phyloP scores from a whole-genome alignment of 2,888 invertebrate genomes.

The Zygogramma bicolorata region DNA sequence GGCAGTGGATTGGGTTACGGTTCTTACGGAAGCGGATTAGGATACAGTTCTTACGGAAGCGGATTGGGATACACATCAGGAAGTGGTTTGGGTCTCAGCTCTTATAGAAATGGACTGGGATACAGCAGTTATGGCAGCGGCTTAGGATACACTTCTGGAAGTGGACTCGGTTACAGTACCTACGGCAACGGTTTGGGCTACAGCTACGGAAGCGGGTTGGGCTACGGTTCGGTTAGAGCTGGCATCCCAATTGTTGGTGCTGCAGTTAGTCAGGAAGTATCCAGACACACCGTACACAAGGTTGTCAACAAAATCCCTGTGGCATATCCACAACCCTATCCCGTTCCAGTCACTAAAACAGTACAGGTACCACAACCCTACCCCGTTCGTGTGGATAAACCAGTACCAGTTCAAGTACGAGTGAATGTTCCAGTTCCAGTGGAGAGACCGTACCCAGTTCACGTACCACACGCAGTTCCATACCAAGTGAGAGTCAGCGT shows the following conservation, averaged over 20 bases:
- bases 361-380: slow-evolving; percentile 60
- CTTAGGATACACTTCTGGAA: background rate
- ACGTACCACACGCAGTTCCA: slow-evolving; percentile 56
- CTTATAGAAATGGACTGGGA: slow-evolving; percentile 23
- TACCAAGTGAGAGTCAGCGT: slow-evolving; percentile 49
- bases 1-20: too few relatives aligned
- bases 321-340: slow-evolving; percentile 60
- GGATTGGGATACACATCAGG: background rate
- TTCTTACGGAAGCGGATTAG: too few relatives aligned
- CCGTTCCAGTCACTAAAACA: slow-evolving; percentile 56
- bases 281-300: slow-evolving; percentile 49
- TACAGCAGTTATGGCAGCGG: background rate
- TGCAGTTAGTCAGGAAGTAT: slow-evolving; percentile 31
- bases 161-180: background rate
- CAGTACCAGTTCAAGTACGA: slow-evolving; percentile 50
- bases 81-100: slow-evolving; percentile 20
- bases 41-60: too few relatives aligned
- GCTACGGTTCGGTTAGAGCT: background rate
- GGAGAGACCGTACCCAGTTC: slow-evolving; percentile 58
- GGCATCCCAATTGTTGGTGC: background rate
- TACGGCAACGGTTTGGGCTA: background rate
- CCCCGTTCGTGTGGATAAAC: slow-evolving; percentile 53
- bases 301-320: slow-evolving; percentile 55
- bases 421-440: slow-evolving; percentile 55
- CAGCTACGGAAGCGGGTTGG: background rate